Conservation (phyloP, 2,797 vertebrate genomes). For the Mus caroli region DNA sequence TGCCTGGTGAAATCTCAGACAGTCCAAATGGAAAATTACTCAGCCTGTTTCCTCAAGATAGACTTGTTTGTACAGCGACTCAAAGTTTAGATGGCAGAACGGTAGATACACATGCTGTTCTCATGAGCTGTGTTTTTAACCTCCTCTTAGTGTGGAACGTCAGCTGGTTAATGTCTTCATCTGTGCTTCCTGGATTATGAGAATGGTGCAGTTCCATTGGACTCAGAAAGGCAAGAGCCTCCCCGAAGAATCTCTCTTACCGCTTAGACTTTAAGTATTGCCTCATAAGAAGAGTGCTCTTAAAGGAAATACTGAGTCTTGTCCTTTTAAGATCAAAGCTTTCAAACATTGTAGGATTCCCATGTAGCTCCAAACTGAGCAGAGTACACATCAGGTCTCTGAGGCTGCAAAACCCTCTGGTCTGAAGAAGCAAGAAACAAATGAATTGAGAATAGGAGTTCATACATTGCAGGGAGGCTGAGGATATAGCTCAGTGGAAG, state of each 20-base stretch:
- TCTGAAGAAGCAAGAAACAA: background rate
- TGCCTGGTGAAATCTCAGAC: slow-evolving; percentile 73
- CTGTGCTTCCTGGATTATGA: slow-evolving; percentile 65
- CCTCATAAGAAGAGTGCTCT: slow-evolving; percentile 24
- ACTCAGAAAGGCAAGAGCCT: slow-evolving; percentile 30
- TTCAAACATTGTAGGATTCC: slow-evolving; percentile 22
- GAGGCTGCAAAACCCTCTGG: background rate
- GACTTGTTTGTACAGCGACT: slow-evolving; percentile 86
- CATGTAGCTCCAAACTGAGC: background rate
- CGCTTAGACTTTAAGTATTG: slow-evolving; percentile 14
- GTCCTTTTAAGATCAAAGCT: background rate
- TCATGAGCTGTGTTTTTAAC: slow-evolving; percentile 76
- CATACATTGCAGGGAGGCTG: background rate
- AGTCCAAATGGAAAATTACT: slow-evolving; percentile 88
- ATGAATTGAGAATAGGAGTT: background rate
- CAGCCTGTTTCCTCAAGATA: slow-evolving; percentile 86
- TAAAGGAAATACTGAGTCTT: slow-evolving; percentile 6
- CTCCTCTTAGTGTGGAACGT: slow-evolving; percentile 64
- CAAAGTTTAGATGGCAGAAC: slow-evolving; percentile 75
- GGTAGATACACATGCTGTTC: slow-evolving; percentile 71
- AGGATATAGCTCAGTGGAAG: background rate
- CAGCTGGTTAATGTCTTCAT: slow-evolving; percentile 65
- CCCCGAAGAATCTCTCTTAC: background rate
- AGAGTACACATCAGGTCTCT: background rate
- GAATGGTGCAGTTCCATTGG: slow-evolving; percentile 45